Evolutionary conservation across 2,113 vertebrate species (phyloP), one percentile per base, ranked within the genome.

Genomic region (Sterrhoptilus dennistouni): DNA sequence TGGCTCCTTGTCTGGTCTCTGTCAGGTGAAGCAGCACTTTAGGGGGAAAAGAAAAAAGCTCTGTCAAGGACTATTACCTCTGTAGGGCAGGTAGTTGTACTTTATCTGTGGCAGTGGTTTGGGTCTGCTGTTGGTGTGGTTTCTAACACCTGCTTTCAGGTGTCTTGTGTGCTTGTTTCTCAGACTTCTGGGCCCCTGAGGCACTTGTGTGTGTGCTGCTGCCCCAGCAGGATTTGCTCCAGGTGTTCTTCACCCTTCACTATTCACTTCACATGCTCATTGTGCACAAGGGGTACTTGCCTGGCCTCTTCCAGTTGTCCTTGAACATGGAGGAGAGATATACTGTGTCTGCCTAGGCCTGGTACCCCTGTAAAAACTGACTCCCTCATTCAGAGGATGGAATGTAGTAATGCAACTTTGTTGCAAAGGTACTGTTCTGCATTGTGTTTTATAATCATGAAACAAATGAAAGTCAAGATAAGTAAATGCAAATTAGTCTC

Each of bases 211-310:
- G 54, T 53, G 23, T 70, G 50, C 64, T 84, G 42, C n/a, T 89
- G 53, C 40, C 38, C 8, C 28, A 36, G 19, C 6, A 8, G 29
- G 29, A 17, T 74, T 70, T 74, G 59, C 11, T 83, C 15, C 42
- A 53, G n/a, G 9, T 61, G 28, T 69, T 5, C 11, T 82, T 89
- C 65, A 45, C 49, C 14, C 40, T 57, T 69, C 4, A 33, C 36
- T 13, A 0, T 81, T 57, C 25, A 38, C 19, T 47, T 83, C 42
- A 47, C 0, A 0, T 27, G 14, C 18, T 74, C 2, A 0, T 9
- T 52, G 28, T 36, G 54, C 52, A 59, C 8, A 3, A 47, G 52
- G 12, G 14, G 4, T 59, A 11, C 14, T 78, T n/a, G 19, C 16
- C 29, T 29, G 50, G 59, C 11, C 21, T 57, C 20, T 29, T 93